Base-by-base conservation (phyloP, 2,113 vertebrate genomes). In the Tachysurus fulvidraco region DNA sequence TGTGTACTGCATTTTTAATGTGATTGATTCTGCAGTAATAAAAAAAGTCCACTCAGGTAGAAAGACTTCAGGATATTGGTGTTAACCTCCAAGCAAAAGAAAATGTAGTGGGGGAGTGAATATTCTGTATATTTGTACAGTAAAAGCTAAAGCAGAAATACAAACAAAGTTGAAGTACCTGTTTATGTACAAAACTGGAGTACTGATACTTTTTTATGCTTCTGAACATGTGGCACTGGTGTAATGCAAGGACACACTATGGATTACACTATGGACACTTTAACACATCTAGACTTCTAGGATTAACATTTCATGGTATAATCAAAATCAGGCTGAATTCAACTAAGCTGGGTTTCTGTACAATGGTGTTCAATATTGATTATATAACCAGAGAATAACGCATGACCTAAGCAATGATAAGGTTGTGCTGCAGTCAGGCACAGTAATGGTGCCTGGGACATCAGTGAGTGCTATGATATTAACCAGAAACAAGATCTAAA, bases 401-500 rank as follows among this genome's bases (percentile, higher is more conserved):
- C 10, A 36, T 46, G 55, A 78, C 52, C 19, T 16, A 16, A 52
- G 19, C 13, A 16, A 46, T 85, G 30, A 30, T 64, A 83, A 65
- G 71, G 69, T 82, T 44, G 25, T 69, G 78, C 19, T 69, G 30
- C n/a, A 74, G 23, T 80, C 28, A 74, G 8, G n/a, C 52, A 41
- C 55, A 36, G 65, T 85, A 54, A 59, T 87, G 25, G 10, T 78
- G 23, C 4, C 46, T 41, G 50, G 41, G 73, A 77, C 69, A 44
- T 4, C 23, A 69, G 10, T 4, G 23, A 79, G 64, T 57, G 30
- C 60, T 14, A 13, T 16, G 80, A 60, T 64, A 85, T 73, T 55
- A 54, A 73, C 46, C 67, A 57, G 13, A 82, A 83, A 85, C 50
- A 67, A 25, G 17, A 19, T 55, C 83, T 88, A 88, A 85, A 88